Conservation (phyloP, 1,140 invertebrate species). For the Leguminivora glycinivorella region DNA sequence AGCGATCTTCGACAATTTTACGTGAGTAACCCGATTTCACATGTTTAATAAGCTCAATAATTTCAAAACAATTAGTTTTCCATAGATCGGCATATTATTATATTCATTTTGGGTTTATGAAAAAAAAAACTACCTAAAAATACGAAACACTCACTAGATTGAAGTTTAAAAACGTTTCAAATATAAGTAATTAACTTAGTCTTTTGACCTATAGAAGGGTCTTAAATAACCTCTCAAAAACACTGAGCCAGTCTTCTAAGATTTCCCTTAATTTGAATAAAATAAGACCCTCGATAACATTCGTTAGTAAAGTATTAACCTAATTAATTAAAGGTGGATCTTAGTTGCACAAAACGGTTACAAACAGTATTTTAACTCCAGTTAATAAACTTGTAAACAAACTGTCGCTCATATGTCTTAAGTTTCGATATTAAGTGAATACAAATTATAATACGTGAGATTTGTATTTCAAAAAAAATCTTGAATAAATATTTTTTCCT, state of each 20-base stretch:
- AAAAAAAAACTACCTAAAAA: too few species aligned
- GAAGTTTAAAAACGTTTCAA: neutral
- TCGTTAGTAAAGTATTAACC: slow-evolving; percentile 28
- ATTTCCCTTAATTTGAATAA: slow-evolving; percentile 26
- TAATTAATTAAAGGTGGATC: slow-evolving; percentile 25
- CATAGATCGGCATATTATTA: too few species aligned
- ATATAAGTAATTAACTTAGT: neutral
- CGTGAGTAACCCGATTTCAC: too few species aligned
- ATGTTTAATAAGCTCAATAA: too few species aligned
- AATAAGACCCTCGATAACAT: slow-evolving; percentile 24
- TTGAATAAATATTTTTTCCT: too few species aligned
- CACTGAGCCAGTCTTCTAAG: slow-evolving; percentile 3
- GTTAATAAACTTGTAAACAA: neutral
- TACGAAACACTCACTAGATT: neutral
- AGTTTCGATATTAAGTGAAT: too few species aligned
- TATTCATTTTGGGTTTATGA: too few species aligned
- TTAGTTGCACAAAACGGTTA: neutral
- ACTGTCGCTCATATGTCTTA: too few species aligned
- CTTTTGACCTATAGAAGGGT: neutral
- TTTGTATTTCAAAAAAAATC: too few species aligned
- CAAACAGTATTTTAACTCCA: neutral
- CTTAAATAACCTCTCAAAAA: neutral
- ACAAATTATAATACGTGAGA: too few species aligned
- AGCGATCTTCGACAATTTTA: too few species aligned
- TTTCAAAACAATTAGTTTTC: too few species aligned